Base-by-base conservation (phyloP, 1,140 invertebrate species). In the Homalodisca vitripennis region DNA sequence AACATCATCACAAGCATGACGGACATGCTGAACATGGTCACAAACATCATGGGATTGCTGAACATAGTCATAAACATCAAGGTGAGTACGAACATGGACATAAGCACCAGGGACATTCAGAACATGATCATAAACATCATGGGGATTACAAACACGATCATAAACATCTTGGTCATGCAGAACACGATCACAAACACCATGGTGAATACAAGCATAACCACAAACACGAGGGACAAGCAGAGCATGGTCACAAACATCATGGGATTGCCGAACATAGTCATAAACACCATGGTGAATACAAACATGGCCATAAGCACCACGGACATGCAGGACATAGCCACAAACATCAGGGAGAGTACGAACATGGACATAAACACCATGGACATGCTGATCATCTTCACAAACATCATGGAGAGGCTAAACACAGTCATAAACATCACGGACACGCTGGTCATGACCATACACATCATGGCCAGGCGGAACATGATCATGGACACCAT, bases 291-390 rank as follows among this genome's bases (percentile, higher is more conserved):
- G 60, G 60, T n/a, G 13, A 63, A n/a, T 27, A 27, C 13, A 31
- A 63, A 63, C 63, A 66, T 47, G 17, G 17, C 10, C 63, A 66
- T 26, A 66, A 66, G 47, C 63, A 66, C 26, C 34, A 66, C 20
- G 63, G 63, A 47, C 17, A 46, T 12, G 63, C 63, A 20, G 22
- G 47, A 22, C 68, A 69, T 30, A 20, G 17, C 20, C 68, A 69
- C 30, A 69, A 69, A 64, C 68, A 69, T 48, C 57, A 62, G 27
- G 68, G 68, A n/a, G 26, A 63, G 48, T 26, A 26, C 20, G 57
- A 69, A 32, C 68, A 69, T 41, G 34, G 32, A 27, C 68, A 69
- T 47, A 69, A 69, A 64, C 68, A 69, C 20, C 57, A 62, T 29
- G 68, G 68, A 64, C 27, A 69, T 12, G 55, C 57, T 14, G 41